Evolutionary conservation across 2,888 invertebrate genomes (phyloP), one percentile per base, ranked within the genome.

Genomic region (Scaptomyza parva): DNA sequence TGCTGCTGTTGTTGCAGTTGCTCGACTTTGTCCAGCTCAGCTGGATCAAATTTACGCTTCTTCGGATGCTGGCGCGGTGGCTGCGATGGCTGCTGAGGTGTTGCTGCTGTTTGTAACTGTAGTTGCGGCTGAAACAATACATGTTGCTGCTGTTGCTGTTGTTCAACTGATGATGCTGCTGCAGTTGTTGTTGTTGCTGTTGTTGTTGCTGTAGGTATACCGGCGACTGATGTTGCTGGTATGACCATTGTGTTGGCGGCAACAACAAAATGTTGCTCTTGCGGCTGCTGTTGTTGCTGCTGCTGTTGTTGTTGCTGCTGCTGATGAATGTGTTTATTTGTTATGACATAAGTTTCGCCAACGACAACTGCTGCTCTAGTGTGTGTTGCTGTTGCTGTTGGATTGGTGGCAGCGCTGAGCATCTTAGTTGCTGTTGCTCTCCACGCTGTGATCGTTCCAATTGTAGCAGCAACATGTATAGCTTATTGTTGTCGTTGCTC

Each of bases 101-200:
- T 75, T 80, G 85, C 53, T 77, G 80, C 72, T 82, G 88, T 70
- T 64, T 81, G 82, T 58, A 89, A 73, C 48, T 89, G 89, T 41
- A 89, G 74, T 55, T 89, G 89, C 39, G 79, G 86, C 60, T 83
- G 89, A 39, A 88, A 86, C 58, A 86, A 71, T 41, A 71, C 77
- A 63, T 98, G 94, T 92, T 98, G 98, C 92, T 98, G 98, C 53
- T 98, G 98, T 87, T 97, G 94, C 91, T 82, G 93, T 91, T 70
- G 92, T 62, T 35, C 35, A 14, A 35, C 35, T 63, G 84, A 52
- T 83, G 78, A 37, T 63, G 70, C 53, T 65, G 73, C 66, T 71
- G 83, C 54, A 66, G 74, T 68, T 79, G 85, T 60, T 64, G 89
- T 70, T 65, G 83, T 69, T 75, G 78, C 72, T 91, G 44, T 91